Evolutionary conservation across 2,888 invertebrate species (phyloP).

Genomic region (Parnassius orleans): DNA sequence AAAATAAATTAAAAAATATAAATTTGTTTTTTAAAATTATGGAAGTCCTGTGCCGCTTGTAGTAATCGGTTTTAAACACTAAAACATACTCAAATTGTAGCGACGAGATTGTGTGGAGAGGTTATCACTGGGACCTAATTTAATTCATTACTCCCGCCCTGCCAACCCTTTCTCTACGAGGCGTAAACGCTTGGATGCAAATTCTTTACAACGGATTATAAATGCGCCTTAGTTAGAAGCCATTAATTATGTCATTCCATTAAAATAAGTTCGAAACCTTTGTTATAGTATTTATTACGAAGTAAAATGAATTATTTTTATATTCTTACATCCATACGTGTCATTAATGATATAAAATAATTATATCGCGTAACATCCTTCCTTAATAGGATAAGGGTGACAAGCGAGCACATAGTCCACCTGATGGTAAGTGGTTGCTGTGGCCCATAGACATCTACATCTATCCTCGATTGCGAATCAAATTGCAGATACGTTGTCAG

Average conservation of each 20-base stretch:
- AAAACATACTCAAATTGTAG: slow-evolving; percentile 42
- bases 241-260: neutral
- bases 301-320: slow-evolving; percentile 2
- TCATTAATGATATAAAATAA: too few species aligned
- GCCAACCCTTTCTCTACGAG: slow-evolving; percentile 64
- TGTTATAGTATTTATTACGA: neutral
- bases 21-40: too few species aligned
- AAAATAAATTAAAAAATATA: too few species aligned
- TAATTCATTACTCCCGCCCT: slow-evolving; percentile 73
- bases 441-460: too few species aligned
- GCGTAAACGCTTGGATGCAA: slow-evolving; percentile 63
- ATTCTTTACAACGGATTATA: slow-evolving; percentile 49
- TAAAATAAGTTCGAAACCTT: too few species aligned
- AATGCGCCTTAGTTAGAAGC: slow-evolving; percentile 3
- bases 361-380: too few species aligned
- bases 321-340: too few species aligned
- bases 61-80: slow-evolving; percentile 41
- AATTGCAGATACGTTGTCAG: too few species aligned
- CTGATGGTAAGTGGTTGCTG: too few species aligned
- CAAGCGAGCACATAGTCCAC: too few species aligned
- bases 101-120: slow-evolving; percentile 62
- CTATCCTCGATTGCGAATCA: too few species aligned
- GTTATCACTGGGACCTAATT: slow-evolving; percentile 75
- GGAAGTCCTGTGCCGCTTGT: slow-evolving; percentile 35
- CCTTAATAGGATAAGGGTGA: too few species aligned